These are phyloP conservation scores for Coilia nasus DNA, from an alignment of 2,797 vertebrate genomes.

Conservation along the genomic window DNA sequence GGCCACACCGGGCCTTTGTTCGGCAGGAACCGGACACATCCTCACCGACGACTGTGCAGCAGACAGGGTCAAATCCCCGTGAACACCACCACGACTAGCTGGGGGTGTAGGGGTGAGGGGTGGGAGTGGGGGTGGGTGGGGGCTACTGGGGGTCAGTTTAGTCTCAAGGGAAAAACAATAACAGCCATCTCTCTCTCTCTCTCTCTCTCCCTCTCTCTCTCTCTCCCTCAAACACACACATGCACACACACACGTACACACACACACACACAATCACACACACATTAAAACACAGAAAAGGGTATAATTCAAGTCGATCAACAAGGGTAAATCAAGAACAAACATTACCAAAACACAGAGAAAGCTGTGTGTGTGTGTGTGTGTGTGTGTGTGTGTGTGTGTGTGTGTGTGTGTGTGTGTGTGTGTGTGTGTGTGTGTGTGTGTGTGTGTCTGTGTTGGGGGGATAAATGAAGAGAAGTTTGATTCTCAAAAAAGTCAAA, in stretches of 20 bases:
- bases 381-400: too few relatives aligned
- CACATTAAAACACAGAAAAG: too few relatives aligned
- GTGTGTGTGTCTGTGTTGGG: too few relatives aligned
- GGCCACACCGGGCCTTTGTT: slow-evolving; percentile 47
- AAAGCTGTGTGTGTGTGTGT: too few relatives aligned
- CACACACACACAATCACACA: too few relatives aligned
- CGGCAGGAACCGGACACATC: slow-evolving; percentile 48
- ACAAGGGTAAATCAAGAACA: too few relatives aligned
- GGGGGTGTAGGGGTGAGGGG: neutral
- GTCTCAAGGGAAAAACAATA: slow-evolving; percentile 15
- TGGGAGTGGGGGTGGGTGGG: neutral
- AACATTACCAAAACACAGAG: too few relatives aligned
- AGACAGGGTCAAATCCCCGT: neutral
- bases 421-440: too few relatives aligned
- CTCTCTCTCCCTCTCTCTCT: neutral
- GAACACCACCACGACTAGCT: neutral
- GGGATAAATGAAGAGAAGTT: neutral
- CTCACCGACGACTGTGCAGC: slow-evolving; percentile 26
- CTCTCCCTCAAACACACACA: neutral
- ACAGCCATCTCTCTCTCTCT: neutral
- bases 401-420: too few relatives aligned
- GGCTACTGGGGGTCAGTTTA: neutral
- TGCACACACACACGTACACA: neutral
- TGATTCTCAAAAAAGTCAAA: neutral
- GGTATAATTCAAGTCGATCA: too few relatives aligned